Evolutionary conservation across 2,113 vertebrate genomes (phyloP).

Genomic region (Cephalopterus ornatus): DNA sequence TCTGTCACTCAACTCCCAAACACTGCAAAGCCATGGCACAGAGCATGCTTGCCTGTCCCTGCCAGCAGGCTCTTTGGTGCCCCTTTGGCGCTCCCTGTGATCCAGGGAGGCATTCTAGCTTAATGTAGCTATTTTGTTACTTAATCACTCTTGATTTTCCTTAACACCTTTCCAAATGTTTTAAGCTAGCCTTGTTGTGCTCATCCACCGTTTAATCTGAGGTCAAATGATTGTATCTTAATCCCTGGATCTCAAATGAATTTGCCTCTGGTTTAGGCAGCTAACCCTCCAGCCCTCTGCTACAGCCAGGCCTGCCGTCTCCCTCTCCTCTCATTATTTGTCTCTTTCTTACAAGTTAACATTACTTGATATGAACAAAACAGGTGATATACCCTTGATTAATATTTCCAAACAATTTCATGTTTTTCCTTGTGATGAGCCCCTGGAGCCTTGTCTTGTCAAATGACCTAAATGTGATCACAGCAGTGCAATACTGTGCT

Average conservation of each 20-base stretch:
- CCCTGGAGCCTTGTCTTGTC: neutral
- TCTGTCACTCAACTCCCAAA: neutral
- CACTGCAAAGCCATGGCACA: neutral
- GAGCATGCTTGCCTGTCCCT: neutral
- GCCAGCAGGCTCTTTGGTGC: neutral
- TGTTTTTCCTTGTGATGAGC: neutral
- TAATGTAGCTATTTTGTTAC: constrained; percentile 29
- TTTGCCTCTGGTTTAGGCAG: neutral
- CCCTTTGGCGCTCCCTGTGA: neutral
- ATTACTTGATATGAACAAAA: neutral
- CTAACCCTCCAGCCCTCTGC: neutral
- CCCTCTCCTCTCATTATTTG: neutral
- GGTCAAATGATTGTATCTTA: constrained; percentile 23
- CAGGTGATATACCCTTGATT: neutral
- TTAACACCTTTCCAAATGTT: constrained; percentile 48
- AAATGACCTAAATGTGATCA: neutral
- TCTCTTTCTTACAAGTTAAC: neutral
- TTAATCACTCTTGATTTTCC: constrained; percentile 25
- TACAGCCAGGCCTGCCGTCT: neutral
- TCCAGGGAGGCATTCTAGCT: neutral
- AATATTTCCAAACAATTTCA: neutral
- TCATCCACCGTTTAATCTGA: constrained; percentile 21
- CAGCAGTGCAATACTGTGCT: neutral
- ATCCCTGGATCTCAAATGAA: constrained; percentile 11
- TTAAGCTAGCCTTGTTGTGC: constrained; percentile 38